Evolutionary conservation across 2,113 vertebrate genomes (phyloP).

Genomic region (Lamprotornis superbus): DNA sequence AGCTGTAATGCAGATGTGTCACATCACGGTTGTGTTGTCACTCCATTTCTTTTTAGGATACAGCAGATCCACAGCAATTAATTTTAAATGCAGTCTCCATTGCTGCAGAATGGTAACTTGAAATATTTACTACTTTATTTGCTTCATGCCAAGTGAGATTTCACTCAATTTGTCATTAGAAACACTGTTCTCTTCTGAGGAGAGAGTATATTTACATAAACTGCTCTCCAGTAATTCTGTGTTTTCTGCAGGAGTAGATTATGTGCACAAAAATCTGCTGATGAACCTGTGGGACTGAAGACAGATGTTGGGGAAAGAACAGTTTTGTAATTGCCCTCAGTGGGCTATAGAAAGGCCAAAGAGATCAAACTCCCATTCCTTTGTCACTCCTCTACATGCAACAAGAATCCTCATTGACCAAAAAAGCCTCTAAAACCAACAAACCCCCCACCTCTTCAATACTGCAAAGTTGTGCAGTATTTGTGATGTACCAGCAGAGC

Average conservation of each 20-base stretch:
- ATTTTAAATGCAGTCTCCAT: constrained; percentile 57
- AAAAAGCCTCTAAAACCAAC: background rate
- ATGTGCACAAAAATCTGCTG: background rate
- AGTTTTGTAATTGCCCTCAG: background rate
- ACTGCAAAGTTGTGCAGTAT: background rate
- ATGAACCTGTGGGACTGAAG: background rate
- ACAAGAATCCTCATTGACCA: background rate
- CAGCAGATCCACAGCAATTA: constrained; percentile 67
- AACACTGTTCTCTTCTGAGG: constrained; percentile 39
- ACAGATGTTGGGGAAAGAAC: background rate
- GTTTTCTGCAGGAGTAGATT: background rate
- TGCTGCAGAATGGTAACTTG: constrained; percentile 29
- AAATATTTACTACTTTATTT: constrained; percentile 70
- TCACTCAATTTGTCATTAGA: constrained; percentile 69
- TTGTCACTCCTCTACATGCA: background rate
- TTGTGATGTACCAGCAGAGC: background rate
- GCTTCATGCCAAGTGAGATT: constrained; percentile 57
- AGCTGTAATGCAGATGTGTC: constrained; percentile 63
- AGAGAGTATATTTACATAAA: background rate
- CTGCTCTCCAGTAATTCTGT: background rate
- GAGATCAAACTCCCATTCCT: background rate
- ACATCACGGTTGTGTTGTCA: constrained; percentile 51
- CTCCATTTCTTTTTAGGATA: constrained; percentile 40
- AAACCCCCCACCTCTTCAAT: background rate
- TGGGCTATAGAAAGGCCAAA: background rate